Evolutionary conservation across 2,888 invertebrate species (phyloP), one percentile per base, ranked within the genome.

Genomic region (Micropterix aruncella): DNA sequence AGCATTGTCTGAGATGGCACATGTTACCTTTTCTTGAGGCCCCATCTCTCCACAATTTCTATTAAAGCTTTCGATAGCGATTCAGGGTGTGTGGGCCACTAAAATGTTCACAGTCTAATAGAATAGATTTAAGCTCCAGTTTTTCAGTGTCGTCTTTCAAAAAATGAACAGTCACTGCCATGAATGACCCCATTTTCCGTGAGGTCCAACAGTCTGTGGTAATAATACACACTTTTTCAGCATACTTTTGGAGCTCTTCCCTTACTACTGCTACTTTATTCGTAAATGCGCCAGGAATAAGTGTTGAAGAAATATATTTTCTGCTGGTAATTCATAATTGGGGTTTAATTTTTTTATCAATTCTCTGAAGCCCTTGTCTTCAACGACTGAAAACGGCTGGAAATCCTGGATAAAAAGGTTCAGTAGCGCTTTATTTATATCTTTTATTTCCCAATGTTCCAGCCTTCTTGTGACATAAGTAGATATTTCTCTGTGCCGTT

Each of bases 201-300:
- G 57, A 58, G 14, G 57, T 56, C 56, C 57, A 56, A 41, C 52
- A 52, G 47, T 58, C 57, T 3, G 55, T 56, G 18, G 57, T n/a
- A n/a, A n/a, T 57, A 36, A 58, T n/a, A 43, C 52, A 48, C 14
- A 53, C 48, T 37, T 45, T 44, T 36, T 45, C 40, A 38, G 50
- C 50, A 4, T 40, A 43, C 43, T 45, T 42, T 2, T 45, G 19
- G 9, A 45, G 41, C n/a, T 46, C 48, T 51, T 51, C 50, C 47
- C 50, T 51, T 51, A 52, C 44, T n/a, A 44, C 38, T 37, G 38
- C 16, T 9, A 39, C 37, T 16, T 43, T 38, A 49, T 52, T 52
- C 47, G 50, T 49, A 47, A 50, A n/a, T n/a, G n/a, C 47, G 47
- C 51, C 54, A 46, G 54, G 55, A 49, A 54, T 51, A 52, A 53